Percentiles rank a stretch among this genome's conserved stretches.
These are phyloP conservation scores for Carterocephalus palaemon DNA, from an alignment of 2,888 invertebrate genomes.

Conservation along the genomic window DNA sequence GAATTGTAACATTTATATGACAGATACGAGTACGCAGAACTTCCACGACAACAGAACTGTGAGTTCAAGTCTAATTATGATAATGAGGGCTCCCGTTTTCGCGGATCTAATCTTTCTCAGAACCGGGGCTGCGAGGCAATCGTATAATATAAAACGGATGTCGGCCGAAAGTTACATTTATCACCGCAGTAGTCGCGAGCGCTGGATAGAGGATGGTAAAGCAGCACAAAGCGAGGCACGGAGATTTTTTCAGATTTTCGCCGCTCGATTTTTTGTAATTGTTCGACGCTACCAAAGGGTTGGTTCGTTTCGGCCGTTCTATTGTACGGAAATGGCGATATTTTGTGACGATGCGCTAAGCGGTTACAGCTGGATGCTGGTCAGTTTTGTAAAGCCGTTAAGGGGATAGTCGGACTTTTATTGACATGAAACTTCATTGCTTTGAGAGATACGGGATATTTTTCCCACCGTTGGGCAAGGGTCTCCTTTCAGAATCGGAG, in stretches of 20 bases:
- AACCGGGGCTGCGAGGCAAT: conserved; percentile 2
- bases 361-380: too few species aligned
- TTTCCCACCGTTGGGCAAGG: too few species aligned
- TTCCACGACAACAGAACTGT: conserved; percentile 1
- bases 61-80: conserved; percentile 7
- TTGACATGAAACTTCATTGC: too few species aligned
- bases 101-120: conserved; percentile 4
- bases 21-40: too few species aligned
- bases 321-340: conserved; percentile 5
- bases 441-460: too few species aligned
- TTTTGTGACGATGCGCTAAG: conserved; percentile 3
- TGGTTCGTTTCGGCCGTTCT: conserved; percentile 1
- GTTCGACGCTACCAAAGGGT: conserved; percentile 6
- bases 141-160: background rate
- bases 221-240: conserved; percentile 17
- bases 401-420: too few species aligned
- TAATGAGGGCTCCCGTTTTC: conserved; percentile 1
- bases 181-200: conserved; percentile 2
- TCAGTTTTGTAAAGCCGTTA: too few species aligned
- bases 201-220: conserved; percentile 11
- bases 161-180: conserved; percentile 5
- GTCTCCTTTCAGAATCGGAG: too few species aligned
- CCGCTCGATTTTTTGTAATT: conserved; percentile 16
- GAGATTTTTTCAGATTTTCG: conserved; percentile 16
- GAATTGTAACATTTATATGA: too few species aligned